Evolutionary conservation across 2,888 invertebrate species (phyloP), one percentile per base, ranked within the genome.

Genomic region (Malachius bipustulatus): DNA sequence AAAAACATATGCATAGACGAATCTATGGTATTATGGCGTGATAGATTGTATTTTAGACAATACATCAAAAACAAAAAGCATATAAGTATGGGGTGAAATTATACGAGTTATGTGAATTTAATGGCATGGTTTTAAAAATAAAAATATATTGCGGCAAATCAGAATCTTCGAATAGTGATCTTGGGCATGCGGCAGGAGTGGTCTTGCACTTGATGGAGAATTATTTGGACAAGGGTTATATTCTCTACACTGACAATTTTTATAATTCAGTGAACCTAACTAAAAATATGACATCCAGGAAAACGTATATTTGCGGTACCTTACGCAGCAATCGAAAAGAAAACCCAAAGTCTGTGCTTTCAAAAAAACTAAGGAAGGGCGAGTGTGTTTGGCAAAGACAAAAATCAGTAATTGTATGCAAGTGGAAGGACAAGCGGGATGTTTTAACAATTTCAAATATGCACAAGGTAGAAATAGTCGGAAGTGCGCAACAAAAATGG

Each of bases 201-300:
- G 24, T 19, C 24, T 8, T 19, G 6, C 24, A 19, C 6, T 19
- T 19, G 24, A 19, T 19, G 24, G 24, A 19, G n/a, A 19, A 19
- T 19, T n/a, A 19, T 19, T 19, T 19, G n/a, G 24, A 19, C n/a
- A 19, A 19, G 6, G 24, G 24, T 19, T 19, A 19, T 19, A n/a
- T 19, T 19, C 24, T 19, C 24, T 19, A 19, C n/a, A 19, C n/a
- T 19, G 24, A 19, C n/a, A 19, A 19, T n/a, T 19, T 19, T n/a
- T n/a, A n/a, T 19, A 19, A 19, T 19, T 19, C 24, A 19, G 24
- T 19, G n/a, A n/a, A n/a, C 24, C 24, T 19, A 19, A 19, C 24
- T 19, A 19, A n/a, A n/a, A n/a, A n/a, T n/a, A n/a, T n/a, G n/a
- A n/a, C n/a, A n/a, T n/a, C n/a, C n/a, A n/a, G n/a, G n/a, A n/a